Evolutionary conservation across 2,888 invertebrate species (phyloP).

Genomic region (Tridacna gigas): DNA sequence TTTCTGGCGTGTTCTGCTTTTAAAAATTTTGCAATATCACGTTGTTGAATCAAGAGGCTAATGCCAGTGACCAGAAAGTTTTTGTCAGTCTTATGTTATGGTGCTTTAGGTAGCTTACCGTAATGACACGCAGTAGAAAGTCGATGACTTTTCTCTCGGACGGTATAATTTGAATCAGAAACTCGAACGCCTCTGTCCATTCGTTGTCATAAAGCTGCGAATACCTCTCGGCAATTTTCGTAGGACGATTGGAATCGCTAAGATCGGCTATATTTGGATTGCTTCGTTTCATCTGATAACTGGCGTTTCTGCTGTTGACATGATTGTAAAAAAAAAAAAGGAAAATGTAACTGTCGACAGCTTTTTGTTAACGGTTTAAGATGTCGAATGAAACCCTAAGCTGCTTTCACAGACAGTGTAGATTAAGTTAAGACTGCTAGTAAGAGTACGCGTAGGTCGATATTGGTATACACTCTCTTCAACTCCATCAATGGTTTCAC

Average conservation of each 20-base stretch:
- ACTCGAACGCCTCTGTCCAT: constrained; percentile 35
- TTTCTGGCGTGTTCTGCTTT: background rate
- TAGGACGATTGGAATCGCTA: constrained; percentile 33
- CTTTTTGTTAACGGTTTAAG: background rate
- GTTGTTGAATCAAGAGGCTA: background rate
- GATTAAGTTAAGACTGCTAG: background rate
- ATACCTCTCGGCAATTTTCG: constrained; percentile 43
- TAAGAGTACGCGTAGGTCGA: no score
- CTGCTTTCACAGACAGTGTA: background rate
- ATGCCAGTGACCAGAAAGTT: background rate
- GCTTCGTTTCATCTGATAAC: background rate
- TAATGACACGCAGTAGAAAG: background rate
- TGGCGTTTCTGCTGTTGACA: background rate
- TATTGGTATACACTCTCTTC: no score
- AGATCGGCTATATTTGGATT: constrained; percentile 42
- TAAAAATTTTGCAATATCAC: background rate
- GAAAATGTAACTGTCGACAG: background rate
- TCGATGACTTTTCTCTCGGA: background rate
- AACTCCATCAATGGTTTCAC: no score
- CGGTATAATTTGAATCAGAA: background rate
- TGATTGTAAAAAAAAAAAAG: background rate
- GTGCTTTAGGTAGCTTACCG: background rate
- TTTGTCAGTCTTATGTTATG: background rate
- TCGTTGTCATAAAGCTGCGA: constrained; percentile 24
- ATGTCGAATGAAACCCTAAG: background rate